Percentiles rank a stretch among this genome's conserved stretches.
Evolutionary conservation across 2,113 vertebrate genomes (phyloP).

Genomic region (Lathamus discolor): DNA sequence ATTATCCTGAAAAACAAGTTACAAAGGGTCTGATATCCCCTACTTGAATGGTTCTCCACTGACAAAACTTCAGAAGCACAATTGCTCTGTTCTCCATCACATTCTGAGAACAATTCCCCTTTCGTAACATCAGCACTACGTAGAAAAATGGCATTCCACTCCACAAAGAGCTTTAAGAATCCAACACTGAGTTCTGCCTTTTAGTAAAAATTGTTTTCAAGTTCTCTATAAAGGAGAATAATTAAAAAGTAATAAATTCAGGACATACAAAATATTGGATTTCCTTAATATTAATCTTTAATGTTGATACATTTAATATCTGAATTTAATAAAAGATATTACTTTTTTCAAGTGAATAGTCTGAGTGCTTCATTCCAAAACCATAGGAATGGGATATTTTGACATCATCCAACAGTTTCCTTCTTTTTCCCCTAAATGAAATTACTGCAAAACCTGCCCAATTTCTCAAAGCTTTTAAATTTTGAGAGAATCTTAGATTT

Average conservation of each 20-base stretch:
- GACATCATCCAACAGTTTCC: background rate
- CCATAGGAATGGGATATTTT: background rate
- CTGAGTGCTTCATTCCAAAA: background rate
- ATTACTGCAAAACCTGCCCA: background rate
- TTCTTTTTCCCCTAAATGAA: background rate
- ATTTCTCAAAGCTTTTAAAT: background rate
- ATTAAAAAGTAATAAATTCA: background rate
- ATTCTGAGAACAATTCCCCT: background rate
- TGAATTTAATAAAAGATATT: background rate
- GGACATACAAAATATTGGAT: background rate
- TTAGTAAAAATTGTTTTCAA: background rate
- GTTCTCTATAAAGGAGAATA: background rate
- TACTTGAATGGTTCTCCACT: background rate
- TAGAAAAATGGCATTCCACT: background rate
- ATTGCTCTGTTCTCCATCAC: background rate
- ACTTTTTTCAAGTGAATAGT: background rate
- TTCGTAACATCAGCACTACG: background rate
- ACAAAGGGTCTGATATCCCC: background rate
- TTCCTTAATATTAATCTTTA: background rate
- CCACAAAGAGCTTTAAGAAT: background rate
- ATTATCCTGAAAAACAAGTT: conserved; percentile 32
- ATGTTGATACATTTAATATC: background rate
- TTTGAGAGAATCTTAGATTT: background rate
- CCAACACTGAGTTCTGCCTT: background rate
- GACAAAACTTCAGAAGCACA: background rate